These are phyloP conservation scores for Acanthornis magna DNA, from an alignment of 2,797 vertebrate species.

Conservation along the genomic window DNA sequence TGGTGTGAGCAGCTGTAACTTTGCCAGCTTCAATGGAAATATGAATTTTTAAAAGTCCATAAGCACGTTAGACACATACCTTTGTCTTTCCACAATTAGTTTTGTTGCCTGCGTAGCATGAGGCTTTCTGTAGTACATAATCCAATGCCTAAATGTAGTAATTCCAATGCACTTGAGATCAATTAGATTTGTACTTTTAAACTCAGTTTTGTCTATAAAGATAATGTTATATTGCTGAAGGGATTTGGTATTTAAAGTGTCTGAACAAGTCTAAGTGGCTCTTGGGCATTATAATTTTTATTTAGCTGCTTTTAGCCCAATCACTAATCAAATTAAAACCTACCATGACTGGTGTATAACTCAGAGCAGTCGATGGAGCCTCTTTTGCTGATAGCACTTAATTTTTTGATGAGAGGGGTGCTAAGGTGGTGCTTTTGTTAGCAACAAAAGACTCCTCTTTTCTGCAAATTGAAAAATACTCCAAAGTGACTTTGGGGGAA, in stretches of 20 bases:
- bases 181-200: constrained; percentile 68
- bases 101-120: constrained; percentile 48
- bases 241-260: constrained; percentile 58
- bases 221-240: constrained; percentile 50
- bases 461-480: background rate
- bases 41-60: constrained; percentile 43
- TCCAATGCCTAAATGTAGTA: constrained; percentile 57
- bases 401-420: background rate
- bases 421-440: background rate
- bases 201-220: constrained; percentile 63
- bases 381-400: background rate
- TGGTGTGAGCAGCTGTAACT: constrained; percentile 52
- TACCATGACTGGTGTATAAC: constrained; percentile 35
- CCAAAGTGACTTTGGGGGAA: background rate
- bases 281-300: constrained; percentile 59
- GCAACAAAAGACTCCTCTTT: background rate
- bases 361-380: background rate
- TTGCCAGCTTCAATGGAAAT: constrained; percentile 44
- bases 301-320: constrained; percentile 63
- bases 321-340: constrained; percentile 59
- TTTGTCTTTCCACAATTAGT: constrained; percentile 61
- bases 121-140: constrained; percentile 56
- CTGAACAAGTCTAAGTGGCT: constrained; percentile 57
- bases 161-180: constrained; percentile 68
- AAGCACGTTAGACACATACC: constrained; percentile 58